Base-by-base conservation (phyloP, 2,888 invertebrate genomes). In the Mythimna albipuncta region DNA sequence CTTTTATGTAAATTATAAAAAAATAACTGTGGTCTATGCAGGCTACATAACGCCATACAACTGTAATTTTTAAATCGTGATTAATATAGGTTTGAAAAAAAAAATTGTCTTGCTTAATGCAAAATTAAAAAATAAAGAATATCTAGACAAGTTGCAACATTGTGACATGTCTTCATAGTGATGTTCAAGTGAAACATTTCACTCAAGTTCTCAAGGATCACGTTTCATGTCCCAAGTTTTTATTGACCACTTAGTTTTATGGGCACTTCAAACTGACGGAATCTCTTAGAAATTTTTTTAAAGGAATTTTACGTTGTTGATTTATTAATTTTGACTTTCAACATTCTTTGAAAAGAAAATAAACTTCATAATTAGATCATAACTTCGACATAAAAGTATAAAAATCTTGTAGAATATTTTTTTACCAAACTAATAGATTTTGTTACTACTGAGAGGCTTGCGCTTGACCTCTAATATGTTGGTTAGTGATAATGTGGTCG, bases 211-310 rank as follows among this genome's bases (percentile, higher is more conserved):
- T 38, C 38, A n/a, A 35, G 58, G 58, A 63, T 41, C 62, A 50
- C 35, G 21, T 68, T 72, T 69, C 35, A 57, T 70, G 55, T 62
- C 66, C 54, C 58, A 71, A 64, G 62, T 69, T 74, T 71, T 83
- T 75, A 73, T 64, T 69, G 72, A 55, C 67, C 62, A 82, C 58
- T 79, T 72, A 72, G 67, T 68, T 79, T 79, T 76, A 79, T 63
- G 57, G 76, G 47, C 80, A 70, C 80, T 80, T 69, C 63, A 57
- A 75, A 75, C 38, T 68, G 66, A 79, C 64, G 65, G 75, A 69
- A 69, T 58, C 57, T 63, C 54, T 75, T 58, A 52, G 38, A 67
- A 32, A 67, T 35, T 44, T 65, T 77, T 79, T 79, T 68, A 55
- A 64, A 50, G 35, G 54, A 64, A 66, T 63, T 79, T 77, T 77